phyloP scores from a whole-genome alignment of 2,888 invertebrate genomes.

The Pasiphila rectangulata region DNA sequence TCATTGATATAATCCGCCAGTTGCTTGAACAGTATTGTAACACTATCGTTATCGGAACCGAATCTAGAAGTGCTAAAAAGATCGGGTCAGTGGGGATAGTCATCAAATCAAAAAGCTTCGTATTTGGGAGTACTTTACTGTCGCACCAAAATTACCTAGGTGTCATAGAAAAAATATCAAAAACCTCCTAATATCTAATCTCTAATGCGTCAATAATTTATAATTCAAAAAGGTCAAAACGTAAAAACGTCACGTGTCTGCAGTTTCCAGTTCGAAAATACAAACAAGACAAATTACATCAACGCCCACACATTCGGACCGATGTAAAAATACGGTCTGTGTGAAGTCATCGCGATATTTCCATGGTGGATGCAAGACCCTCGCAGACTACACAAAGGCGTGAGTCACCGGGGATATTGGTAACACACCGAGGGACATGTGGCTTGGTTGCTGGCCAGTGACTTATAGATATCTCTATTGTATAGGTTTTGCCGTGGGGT shows the following conservation, averaged over 20 bases:
- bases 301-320: conserved; percentile 44
- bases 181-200: too few species aligned
- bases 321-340: conserved; percentile 44
- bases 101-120: too few species aligned
- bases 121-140: too few species aligned
- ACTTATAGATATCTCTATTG: not conserved
- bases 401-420: conserved; percentile 67
- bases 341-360: conserved; percentile 43
- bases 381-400: conserved; percentile 52
- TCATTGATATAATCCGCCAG: too few species aligned
- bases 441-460: conserved; percentile 21
- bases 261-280: conserved; percentile 37
- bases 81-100: too few species aligned
- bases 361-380: conserved; percentile 36
- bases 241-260: conserved; percentile 17
- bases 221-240: conserved; percentile 15
- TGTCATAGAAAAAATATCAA: too few species aligned
- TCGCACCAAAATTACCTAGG: not conserved
- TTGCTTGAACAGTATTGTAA: too few species aligned
- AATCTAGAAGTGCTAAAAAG: too few species aligned
- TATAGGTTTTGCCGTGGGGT: too few species aligned
- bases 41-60: too few species aligned
- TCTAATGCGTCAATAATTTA: not conserved
- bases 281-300: conserved; percentile 38
- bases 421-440: conserved; percentile 40